Conservation (phyloP, 2,888 invertebrate species). For the Lasioglossum leucozonium region DNA sequence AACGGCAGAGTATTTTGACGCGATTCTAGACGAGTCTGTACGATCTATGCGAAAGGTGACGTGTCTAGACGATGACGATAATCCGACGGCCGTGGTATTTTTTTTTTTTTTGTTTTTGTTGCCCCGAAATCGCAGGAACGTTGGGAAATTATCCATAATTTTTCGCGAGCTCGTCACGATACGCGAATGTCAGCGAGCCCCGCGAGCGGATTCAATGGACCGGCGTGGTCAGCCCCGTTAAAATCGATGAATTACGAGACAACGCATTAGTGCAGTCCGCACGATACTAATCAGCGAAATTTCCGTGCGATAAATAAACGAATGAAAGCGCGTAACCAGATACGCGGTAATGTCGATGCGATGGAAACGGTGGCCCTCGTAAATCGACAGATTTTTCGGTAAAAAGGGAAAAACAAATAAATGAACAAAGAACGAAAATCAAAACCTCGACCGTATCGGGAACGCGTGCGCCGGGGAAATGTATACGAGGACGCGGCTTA, state of each 20-base stretch:
- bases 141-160: constrained; percentile 52
- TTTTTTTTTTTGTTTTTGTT: too few species aligned
- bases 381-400: constrained; percentile 75
- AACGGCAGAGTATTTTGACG: background rate
- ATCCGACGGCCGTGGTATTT: background rate
- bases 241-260: constrained; percentile 84
- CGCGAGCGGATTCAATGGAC: constrained; percentile 78
- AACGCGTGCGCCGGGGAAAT: constrained; percentile 68
- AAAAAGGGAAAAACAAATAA: constrained; percentile 73
- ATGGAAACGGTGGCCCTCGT: constrained; percentile 75
- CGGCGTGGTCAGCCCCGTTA: constrained; percentile 78
- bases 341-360: constrained; percentile 77
- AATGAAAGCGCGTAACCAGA: constrained; percentile 79
- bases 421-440: constrained; percentile 73
- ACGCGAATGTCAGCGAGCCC: constrained; percentile 70
- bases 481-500: constrained; percentile 73
- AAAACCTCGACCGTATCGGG: constrained; percentile 67
- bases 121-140: constrained; percentile 18
- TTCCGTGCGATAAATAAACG: constrained; percentile 84
- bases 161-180: constrained; percentile 65
- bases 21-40: background rate
- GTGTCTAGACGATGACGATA: background rate
- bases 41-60: background rate
- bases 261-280: constrained; percentile 84
- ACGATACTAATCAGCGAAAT: constrained; percentile 85